Percentiles rank a stretch among this genome's conserved stretches.
Evolutionary conservation across 2,888 invertebrate species (phyloP).

Genomic region (Torymus aiolomorphi): DNA sequence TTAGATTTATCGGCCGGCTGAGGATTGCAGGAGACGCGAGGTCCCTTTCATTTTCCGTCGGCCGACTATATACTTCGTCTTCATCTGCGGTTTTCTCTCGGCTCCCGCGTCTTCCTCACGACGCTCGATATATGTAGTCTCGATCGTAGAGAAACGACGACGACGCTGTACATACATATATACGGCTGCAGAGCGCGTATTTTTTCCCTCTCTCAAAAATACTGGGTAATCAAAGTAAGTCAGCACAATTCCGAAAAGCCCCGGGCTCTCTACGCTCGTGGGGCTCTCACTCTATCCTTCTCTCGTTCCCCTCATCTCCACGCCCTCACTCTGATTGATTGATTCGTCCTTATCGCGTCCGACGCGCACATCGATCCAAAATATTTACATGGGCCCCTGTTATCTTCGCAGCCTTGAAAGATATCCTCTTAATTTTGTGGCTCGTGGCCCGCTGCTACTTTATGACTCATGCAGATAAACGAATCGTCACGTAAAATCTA

Average conservation of each 20-base stretch:
- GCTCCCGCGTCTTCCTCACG: too few relatives aligned
- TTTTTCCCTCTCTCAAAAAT: conserved; percentile 60
- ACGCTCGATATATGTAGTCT: too few relatives aligned
- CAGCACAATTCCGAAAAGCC: conserved; percentile 60
- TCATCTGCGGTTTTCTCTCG: conserved; percentile 14
- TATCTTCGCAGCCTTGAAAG: too few relatives aligned
- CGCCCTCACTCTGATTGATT: conserved; percentile 12
- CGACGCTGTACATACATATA: too few relatives aligned
- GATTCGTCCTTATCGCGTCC: conserved; percentile 15
- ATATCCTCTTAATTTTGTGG: background rate
- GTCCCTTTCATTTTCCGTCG: conserved; percentile 10
- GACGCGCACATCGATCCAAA: conserved; percentile 3
- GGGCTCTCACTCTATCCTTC: background rate
- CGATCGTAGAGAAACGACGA: too few relatives aligned
- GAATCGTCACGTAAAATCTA: too few relatives aligned
- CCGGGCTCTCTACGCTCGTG: background rate
- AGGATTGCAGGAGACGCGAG: conserved; percentile 58
- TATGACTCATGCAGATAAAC: too few relatives aligned
- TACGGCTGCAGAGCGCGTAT: conserved; percentile 18
- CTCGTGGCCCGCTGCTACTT: background rate
- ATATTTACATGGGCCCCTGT: conserved; percentile 3
- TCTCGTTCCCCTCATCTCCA: too few relatives aligned
- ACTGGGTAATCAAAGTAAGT: conserved; percentile 64
- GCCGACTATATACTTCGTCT: conserved; percentile 5
- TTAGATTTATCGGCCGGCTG: conserved; percentile 70